Evolutionary conservation across 2,797 vertebrate genomes (phyloP), one percentile per base, ranked within the genome.

Genomic region (Percopsis omiscomaycus): DNA sequence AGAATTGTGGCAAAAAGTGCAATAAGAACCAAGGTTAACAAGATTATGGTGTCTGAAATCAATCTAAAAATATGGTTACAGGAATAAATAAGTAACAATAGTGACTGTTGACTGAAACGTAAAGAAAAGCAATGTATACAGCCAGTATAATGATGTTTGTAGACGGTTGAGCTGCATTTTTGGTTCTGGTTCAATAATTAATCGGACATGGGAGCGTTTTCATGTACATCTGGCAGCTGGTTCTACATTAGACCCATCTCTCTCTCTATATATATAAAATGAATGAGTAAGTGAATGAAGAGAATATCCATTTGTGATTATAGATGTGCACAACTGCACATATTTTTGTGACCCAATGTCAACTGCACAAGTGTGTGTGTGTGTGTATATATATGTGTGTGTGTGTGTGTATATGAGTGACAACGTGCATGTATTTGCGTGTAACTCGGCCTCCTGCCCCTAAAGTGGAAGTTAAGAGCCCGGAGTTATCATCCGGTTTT

Each of bases 171-270:
- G 56, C 37, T 64, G 60, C 53, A 73, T 80, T 83, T 55, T 68
- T 53, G 29, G 66, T 73, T 76, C 57, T 15, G 49, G 14, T 71
- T 88, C 75, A 75, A 83, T 84, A 84, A 87, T 85, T 84, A 66
- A 87, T 74, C 49, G 64, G 64, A 73, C 32, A 63, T 66, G 71
- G 58, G 56, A 4, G 15, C 6, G 48, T 71, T 75, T 73, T 79
- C 73, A 75, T 79, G 75, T 49, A 42, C 65, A 82, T 67, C 74
- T 83, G 70, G 59, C 45, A 80, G 78, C 71, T 72, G 58, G 60
- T 56, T 63, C 66, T 30, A 66, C 37, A 67, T 1, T 37, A 37
- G 5, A 8, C 32, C 2, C 6, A 0, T 37, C 32, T 22, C 22
- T 51, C 27, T 50, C 28, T 47, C 15, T 48, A 27, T 48, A 4